Base-by-base conservation (phyloP, 2,888 invertebrate species). In the Caenorhabditis sinica region DNA sequence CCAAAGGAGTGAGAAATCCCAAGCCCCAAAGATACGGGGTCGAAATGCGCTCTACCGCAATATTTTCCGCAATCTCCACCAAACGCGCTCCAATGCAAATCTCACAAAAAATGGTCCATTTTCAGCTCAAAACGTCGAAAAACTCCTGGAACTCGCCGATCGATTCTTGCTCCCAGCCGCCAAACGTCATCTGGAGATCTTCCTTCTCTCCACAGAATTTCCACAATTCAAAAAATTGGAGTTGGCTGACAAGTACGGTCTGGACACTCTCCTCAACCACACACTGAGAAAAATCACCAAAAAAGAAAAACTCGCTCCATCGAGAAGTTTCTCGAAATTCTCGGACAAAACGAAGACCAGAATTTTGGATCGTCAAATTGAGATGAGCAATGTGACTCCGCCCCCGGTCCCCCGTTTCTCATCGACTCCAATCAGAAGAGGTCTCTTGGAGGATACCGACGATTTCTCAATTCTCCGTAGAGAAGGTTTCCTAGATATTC, bases 121-220 rank as follows among this genome's bases (percentile, higher is more conserved):
- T 43, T 15, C 60, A 60, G 60, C n/a, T 28, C 5, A 17, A 6
- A 60, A 56, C 17, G 23, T 15, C 4, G 53, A 53, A 23, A 53
- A 23, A 2, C 69, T 69, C 3, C 53, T 69, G 40, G 40, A 53
- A 25, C 56, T 69, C 4, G 69, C 56, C 25, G 69, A 69, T 25
- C 69, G 56, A 13, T 61, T 61, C 33, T 15, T 33, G 4, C 15
- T 61, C 9, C 23, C 36, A 17, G 2, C 20, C n/a, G 40, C 23
- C 4, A 61, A 61, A 61, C 40, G 23, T 23, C 40, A 40, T 11
- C 6, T 61, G 61, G 61, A 61, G 23, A 2, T 49, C 0, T 49
- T 49, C n/a, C 49, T 49, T 2, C 15, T 49, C n/a, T 5, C 49
- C 15, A 49, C n/a, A n/a, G n/a, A n/a, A n/a, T 13, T 40, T 1